Evolutionary conservation across 2,797 vertebrate genomes (phyloP).

Genomic region (Sebastiscus albofasciatus): DNA sequence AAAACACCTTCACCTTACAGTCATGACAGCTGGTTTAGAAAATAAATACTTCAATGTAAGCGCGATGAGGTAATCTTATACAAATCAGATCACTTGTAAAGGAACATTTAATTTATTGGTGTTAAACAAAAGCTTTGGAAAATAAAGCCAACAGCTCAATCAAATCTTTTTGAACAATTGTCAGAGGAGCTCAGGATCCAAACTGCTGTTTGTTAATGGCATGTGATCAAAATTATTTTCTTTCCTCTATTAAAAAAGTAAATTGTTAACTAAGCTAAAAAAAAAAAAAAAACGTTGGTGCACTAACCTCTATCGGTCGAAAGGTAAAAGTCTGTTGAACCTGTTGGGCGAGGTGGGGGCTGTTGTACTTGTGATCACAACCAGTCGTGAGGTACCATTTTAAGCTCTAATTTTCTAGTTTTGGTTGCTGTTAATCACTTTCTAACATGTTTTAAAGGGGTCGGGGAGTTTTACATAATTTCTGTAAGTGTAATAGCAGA

Average conservation of each 20-base stretch:
- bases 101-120: constrained; percentile 7
- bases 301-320: background rate
- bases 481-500: too few relatives aligned
- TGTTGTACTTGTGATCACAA: background rate
- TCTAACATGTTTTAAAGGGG: background rate
- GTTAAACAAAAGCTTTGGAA: background rate
- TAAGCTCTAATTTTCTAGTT: background rate
- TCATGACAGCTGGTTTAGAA: constrained; percentile 9
- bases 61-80: background rate
- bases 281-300: background rate
- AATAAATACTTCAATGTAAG: constrained; percentile 12
- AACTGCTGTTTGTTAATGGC: background rate
- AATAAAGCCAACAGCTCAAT: constrained; percentile 6
- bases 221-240: background rate
- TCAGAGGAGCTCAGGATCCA: background rate
- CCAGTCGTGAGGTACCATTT: background rate
- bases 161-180: background rate
- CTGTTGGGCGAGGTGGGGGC: background rate
- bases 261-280: background rate
- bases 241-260: background rate
- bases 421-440: background rate
- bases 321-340: background rate
- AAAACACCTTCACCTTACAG: constrained; percentile 34
- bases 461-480: background rate
- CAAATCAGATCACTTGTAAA: constrained; percentile 9